Evolutionary conservation across 2,113 vertebrate species (phyloP).

Genomic region (Lagopus muta): DNA sequence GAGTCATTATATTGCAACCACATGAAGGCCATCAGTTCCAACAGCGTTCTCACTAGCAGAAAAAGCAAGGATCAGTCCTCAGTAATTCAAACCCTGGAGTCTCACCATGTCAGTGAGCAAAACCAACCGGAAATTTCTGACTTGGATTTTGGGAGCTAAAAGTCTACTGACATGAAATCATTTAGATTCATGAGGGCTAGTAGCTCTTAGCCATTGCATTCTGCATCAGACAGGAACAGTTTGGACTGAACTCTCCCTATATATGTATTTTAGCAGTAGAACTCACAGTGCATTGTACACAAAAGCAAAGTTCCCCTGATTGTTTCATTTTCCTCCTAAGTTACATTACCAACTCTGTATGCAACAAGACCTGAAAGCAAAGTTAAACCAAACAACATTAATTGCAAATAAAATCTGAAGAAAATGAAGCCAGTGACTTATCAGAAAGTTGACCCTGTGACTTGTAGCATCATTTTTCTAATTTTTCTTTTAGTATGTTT

Average conservation of each 20-base stretch:
- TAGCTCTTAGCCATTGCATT: background rate
- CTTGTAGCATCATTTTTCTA: background rate
- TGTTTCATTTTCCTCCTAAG: background rate
- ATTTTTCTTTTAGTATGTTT: background rate
- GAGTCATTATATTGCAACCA: background rate
- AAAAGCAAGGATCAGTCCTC: background rate
- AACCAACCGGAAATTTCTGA: background rate
- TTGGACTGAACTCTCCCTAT: background rate
- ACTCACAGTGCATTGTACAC: fast-evolving
- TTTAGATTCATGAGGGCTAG: background rate
- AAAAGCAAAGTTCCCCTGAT: background rate
- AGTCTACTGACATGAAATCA: background rate
- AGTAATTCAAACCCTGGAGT: background rate
- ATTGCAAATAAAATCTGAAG: background rate
- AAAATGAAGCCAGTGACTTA: background rate
- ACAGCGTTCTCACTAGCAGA: background rate
- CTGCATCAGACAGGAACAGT: background rate
- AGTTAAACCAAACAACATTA: background rate
- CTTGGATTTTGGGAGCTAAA: background rate
- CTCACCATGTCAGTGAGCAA: background rate
- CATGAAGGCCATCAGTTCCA: background rate
- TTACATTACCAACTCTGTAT: background rate
- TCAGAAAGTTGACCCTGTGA: fast-evolving
- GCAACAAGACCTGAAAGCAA: background rate
- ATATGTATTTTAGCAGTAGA: background rate